A percentile compares a stretch with the other conserved stretches of the same genome.
Conservation (phyloP, 2,888 invertebrate genomes). For the Pristionchus maxplancki region DNA sequence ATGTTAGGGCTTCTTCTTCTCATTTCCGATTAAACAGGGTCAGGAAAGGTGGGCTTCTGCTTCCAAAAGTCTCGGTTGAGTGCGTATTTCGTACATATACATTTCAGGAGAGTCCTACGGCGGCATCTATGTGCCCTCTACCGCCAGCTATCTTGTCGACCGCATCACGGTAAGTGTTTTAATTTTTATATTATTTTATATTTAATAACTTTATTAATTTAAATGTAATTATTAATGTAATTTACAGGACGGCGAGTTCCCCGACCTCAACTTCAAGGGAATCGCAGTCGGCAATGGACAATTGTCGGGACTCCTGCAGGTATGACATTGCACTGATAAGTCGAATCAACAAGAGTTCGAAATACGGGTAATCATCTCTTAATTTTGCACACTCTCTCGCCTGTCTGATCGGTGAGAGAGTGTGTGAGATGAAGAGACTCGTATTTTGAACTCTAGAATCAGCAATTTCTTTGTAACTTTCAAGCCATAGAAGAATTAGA, state of each 20-base stretch:
- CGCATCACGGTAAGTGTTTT: conserved; percentile 62
- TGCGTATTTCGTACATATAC: too few species aligned
- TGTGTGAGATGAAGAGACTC: too few species aligned
- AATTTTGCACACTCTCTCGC: too few species aligned
- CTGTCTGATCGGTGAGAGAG: too few species aligned
- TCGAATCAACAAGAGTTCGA: too few species aligned
- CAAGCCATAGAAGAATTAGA: not conserved
- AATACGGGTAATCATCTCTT: too few species aligned
- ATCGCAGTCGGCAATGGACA: conserved; percentile 74
- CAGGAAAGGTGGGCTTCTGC: too few species aligned
- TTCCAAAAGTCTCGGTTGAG: too few species aligned
- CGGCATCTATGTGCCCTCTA: conserved; percentile 67
- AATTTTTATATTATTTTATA: not conserved
- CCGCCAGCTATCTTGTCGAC: conserved; percentile 65
- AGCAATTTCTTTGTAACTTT: too few species aligned
- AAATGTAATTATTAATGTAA: conserved; percentile 50
- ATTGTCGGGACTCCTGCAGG: conserved; percentile 60
- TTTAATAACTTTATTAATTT: not conserved
- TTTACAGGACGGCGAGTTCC: conserved; percentile 55
- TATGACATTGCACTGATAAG: not conserved
- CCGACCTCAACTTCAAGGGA: conserved; percentile 66
- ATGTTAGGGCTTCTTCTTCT: too few species aligned
- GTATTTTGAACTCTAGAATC: too few species aligned
- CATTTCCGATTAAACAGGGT: too few species aligned
- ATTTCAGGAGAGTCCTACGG: conserved; percentile 66